phyloP scores from a whole-genome alignment of 2,113 vertebrate genomes.

The Nesoenas mayeri region DNA sequence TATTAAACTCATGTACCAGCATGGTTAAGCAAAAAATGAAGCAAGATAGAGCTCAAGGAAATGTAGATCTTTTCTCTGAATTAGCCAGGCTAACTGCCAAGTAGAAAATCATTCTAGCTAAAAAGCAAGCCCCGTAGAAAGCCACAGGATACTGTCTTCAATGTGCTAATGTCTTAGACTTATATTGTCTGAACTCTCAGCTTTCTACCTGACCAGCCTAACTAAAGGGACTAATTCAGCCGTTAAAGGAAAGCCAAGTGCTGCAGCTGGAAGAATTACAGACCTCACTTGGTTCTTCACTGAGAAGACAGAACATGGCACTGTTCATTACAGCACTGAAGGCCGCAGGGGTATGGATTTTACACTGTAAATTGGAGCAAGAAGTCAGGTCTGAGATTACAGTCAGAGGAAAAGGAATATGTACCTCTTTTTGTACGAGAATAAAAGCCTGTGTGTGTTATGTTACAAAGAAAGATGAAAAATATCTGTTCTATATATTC shows the following conservation, averaged over 20 bases:
- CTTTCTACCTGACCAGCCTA: neutral
- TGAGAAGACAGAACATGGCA: neutral
- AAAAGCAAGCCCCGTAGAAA: neutral
- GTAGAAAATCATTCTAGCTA: neutral
- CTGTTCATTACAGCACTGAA: neutral
- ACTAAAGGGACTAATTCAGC: neutral
- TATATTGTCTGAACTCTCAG: neutral
- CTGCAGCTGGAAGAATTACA: neutral
- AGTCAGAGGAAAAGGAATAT: neutral
- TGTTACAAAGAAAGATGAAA: neutral
- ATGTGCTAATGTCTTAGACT: neutral
- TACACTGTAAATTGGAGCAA: neutral
- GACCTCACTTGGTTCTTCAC: neutral
- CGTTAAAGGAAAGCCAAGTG: neutral
- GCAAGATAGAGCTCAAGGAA: neutral
- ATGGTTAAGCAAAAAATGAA: neutral
- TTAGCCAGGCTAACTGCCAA: neutral
- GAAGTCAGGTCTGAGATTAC: neutral
- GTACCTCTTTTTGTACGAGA: neutral
- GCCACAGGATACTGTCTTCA: neutral
- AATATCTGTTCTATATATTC: neutral
- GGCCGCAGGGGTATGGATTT: neutral
- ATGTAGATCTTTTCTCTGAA: neutral
- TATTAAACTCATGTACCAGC: neutral
- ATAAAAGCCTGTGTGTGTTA: neutral